Percentiles rank a stretch among this genome's conserved stretches.
Evolutionary conservation across 92 coral and sea anemone species (phyloP).

Genomic region (Umimayanthus kanabou): DNA sequence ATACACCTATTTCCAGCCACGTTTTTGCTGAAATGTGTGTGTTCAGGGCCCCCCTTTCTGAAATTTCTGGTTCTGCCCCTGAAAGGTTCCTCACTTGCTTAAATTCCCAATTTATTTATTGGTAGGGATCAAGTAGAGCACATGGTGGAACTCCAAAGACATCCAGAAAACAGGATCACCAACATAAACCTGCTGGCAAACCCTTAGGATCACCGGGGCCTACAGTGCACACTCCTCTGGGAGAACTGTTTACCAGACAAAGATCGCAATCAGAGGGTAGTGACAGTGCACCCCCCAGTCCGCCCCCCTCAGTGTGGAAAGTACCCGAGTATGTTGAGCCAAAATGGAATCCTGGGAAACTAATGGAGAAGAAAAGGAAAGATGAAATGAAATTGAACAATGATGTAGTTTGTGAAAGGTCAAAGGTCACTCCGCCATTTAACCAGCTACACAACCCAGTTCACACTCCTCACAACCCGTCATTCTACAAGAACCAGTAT

Average conservation of each 20-base stretch:
- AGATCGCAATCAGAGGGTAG: conserved; percentile 79
- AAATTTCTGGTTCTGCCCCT: no score
- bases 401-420: conserved; percentile 83
- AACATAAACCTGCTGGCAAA: conserved; percentile 56
- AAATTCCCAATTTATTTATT: conserved; percentile 13
- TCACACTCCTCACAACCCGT: conserved; percentile 56
- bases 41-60: no score
- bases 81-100: neutral
- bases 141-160: conserved; percentile 50
- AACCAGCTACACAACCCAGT: conserved; percentile 95
- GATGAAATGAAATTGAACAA: conserved; percentile 78
- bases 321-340: conserved; percentile 99
- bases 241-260: conserved; percentile 56
- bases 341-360: conserved; percentile 93
- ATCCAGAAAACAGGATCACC: conserved; percentile 61
- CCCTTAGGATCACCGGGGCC: conserved; percentile 59
- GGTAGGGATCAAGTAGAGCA: conserved; percentile 39
- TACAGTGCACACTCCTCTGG: conserved; percentile 40
- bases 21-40: no score
- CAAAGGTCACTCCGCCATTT: conserved; percentile 87
- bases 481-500: conserved; percentile 84
- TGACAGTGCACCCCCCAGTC: conserved; percentile 86
- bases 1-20: no score
- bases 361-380: conserved; percentile 49
- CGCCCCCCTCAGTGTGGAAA: conserved; percentile 99